Evolutionary conservation across 2,888 invertebrate species (phyloP).

Genomic region (Nipponacmea schrenckii): DNA sequence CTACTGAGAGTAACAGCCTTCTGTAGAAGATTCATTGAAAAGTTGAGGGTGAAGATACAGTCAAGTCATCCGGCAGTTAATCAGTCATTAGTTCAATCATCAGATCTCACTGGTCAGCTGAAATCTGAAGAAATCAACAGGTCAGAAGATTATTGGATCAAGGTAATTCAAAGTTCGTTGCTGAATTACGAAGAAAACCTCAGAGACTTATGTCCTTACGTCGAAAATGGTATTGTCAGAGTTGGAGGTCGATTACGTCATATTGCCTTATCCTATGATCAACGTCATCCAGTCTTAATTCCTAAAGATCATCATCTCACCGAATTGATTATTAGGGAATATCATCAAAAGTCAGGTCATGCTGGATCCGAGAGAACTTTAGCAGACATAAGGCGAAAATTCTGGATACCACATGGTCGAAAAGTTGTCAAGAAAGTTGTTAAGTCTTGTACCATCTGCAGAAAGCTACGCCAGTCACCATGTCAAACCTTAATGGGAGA

Average conservation of each 20-base stretch:
- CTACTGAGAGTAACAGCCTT: conserved; percentile 18
- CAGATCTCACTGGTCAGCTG: not conserved
- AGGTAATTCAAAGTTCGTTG: conserved; percentile 2
- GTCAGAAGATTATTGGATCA: conserved; percentile 14
- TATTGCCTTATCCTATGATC: not conserved
- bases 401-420: conserved; percentile 14
- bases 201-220: conserved; percentile 10
- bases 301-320: conserved; percentile 8
- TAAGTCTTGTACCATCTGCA: conserved; percentile 16
- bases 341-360: conserved; percentile 10
- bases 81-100: not conserved
- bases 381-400: not conserved
- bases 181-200: conserved; percentile 3
- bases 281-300: conserved; percentile 15
- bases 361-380: conserved; percentile 21
- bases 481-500: conserved; percentile 16
- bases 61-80: not conserved
- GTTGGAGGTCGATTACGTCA: conserved; percentile 20
- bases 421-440: conserved; percentile 9
- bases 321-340: conserved; percentile 7
- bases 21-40: conserved; percentile 6
- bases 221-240: conserved; percentile 4
- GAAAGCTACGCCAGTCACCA: conserved; percentile 7
- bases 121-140: not conserved
- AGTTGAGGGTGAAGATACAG: not conserved